Base-by-base conservation (phyloP, 2,797 vertebrate genomes). In the Ctenochaetus hawaiiensis region DNA sequence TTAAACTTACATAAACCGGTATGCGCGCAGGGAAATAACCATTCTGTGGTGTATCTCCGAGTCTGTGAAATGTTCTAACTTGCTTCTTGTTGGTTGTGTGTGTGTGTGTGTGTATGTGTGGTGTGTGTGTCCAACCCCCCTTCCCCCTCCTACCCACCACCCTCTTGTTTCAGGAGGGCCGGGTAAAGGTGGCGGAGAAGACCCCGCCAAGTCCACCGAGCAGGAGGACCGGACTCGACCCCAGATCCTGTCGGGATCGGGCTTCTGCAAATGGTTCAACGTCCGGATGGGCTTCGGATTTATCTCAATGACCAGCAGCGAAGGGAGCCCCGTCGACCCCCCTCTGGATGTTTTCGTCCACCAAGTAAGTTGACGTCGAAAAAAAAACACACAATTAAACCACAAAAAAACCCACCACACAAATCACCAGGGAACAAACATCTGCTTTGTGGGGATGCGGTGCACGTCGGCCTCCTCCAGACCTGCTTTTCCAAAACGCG, bases 221-320 rank as follows among this genome's bases (percentile, higher is more conserved):
- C 96, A 93, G 85, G 96, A 96, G 88, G 96, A 95, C 64, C 93
- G 97, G 92, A 94, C 95, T 78, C 96, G 96, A 89, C 93, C 95
- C 91, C 97, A 96, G 93, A 80, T 97, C 95, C 94, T 96, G 94
- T 95, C 95, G 76, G 98, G 98, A 89, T 95, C 96, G 75, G 98
- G 98, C 93, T 96, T 97, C 95, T 99, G 98, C 94, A 99, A 99
- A 85, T 99, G 98, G 98, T 99, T 99, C 94, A 99, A 99, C 92
- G 98, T 99, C 89, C 97, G 98, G 69, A 99, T 99, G 98, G 98
- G 98, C 77, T 99, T 99, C 90, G 98, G 98, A 91, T 99, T 99
- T 96, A 99, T 98, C 94, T 98, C 98, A 91, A 99, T 99, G 98
- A 96, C 96, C 90, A 96, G 90, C 94, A 97, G 97, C 88, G 97